A percentile compares a stretch with the other conserved stretches of the same genome.
phyloP scores from a whole-genome alignment of 2,797 vertebrate genomes.

The Galagoides demidoff region DNA sequence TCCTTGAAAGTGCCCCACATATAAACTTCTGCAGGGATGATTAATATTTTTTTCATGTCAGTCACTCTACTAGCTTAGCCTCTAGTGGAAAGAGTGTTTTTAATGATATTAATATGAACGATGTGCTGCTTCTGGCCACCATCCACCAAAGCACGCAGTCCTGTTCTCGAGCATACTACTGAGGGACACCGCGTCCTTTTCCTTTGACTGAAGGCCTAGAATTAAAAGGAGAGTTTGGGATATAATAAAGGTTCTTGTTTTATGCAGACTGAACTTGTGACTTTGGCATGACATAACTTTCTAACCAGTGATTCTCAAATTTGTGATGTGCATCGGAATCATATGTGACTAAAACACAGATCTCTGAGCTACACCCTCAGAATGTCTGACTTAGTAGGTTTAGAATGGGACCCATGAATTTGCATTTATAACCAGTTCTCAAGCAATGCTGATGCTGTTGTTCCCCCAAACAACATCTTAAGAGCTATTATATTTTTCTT shows the following conservation, averaged over 20 bases:
- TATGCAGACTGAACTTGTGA: neutral
- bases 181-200: neutral
- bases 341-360: neutral
- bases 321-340: neutral
- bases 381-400: neutral
- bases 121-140: conserved; percentile 43
- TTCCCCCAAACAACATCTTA: neutral
- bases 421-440: neutral
- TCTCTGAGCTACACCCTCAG: neutral
- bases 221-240: neutral
- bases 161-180: neutral
- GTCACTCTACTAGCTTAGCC: conserved; percentile 9
- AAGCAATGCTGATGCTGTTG: neutral
- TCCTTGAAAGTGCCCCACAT: neutral
- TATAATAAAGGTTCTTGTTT: neutral
- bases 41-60: conserved; percentile 7
- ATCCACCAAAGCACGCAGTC: neutral
- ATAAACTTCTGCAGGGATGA: conserved; percentile 20
- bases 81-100: conserved; percentile 20
- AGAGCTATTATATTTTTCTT: neutral
- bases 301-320: neutral
- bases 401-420: neutral
- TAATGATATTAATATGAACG: conserved; percentile 19
- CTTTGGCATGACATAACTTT: neutral
- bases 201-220: conserved; percentile 8